A percentile compares a stretch with the other conserved stretches of the same genome.
These are phyloP conservation scores for Gnatocerus cornutus DNA, from an alignment of 2,888 invertebrate genomes.

Conservation along the genomic window DNA sequence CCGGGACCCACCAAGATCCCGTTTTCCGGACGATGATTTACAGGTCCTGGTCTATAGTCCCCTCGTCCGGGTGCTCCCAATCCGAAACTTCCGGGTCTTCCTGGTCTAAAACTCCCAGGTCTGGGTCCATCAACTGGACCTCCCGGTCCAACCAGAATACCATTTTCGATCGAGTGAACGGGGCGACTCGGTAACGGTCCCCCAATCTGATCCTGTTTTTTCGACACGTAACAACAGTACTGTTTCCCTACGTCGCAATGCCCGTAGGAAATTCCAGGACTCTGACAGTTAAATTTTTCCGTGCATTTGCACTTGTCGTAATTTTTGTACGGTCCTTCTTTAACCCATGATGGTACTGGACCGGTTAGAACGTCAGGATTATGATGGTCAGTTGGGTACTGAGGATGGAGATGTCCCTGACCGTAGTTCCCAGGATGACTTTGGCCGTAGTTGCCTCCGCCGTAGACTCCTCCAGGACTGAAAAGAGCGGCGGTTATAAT, in stretches of 20 bases:
- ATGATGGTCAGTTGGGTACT: conserved; percentile 46
- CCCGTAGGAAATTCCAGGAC: conserved; percentile 74
- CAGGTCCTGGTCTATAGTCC: conserved; percentile 34
- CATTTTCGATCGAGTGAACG: conserved; percentile 67
- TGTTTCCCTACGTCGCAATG: conserved; percentile 77
- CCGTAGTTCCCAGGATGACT: conserved; percentile 57
- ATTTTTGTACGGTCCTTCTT: conserved; percentile 66
- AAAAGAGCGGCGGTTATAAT: conserved; percentile 28
- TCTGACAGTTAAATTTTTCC: conserved; percentile 74
- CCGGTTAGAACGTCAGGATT: conserved; percentile 65
- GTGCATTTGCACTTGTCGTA: conserved; percentile 73
- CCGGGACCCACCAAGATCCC: conserved; percentile 65
- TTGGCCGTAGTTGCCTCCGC: conserved; percentile 52
- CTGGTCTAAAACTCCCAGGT: conserved; percentile 44
- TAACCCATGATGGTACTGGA: conserved; percentile 69
- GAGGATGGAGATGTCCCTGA: conserved; percentile 50
- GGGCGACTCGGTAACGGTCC: conserved; percentile 66
- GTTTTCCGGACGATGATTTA: conserved; percentile 51
- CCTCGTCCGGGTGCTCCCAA: conserved; percentile 29
- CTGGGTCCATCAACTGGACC: conserved; percentile 65
- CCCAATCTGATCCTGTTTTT: conserved; percentile 58
- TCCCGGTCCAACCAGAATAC: conserved; percentile 72
- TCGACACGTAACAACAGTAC: conserved; percentile 77
- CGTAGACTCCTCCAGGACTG: conserved; percentile 62
- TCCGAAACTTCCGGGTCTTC: conserved; percentile 53